Conservation (phyloP, 2,888 invertebrate genomes). For the Oscheius myriophilus region DNA sequence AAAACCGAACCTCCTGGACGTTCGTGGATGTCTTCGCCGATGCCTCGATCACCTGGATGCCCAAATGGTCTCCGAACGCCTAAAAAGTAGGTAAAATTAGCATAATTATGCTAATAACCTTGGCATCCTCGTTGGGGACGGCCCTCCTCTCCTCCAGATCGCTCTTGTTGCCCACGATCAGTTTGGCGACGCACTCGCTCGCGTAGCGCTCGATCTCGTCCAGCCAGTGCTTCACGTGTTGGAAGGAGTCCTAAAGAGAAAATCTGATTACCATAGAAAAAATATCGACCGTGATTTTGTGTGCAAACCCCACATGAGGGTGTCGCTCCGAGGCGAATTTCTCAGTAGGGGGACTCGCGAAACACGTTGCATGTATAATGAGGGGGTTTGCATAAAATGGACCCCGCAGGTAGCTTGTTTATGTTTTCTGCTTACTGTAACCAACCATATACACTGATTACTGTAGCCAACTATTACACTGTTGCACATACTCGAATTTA, state of each 20-base stretch:
- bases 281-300: too few relatives aligned
- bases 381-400: too few relatives aligned
- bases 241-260: constrained; percentile 10
- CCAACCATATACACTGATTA: too few relatives aligned
- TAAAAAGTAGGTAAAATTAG: background rate
- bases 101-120: background rate
- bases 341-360: too few relatives aligned
- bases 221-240: constrained; percentile 6
- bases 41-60: constrained; percentile 9
- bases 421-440: too few relatives aligned
- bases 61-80: constrained; percentile 1
- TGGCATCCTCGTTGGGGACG: constrained; percentile 4
- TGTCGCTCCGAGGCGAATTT: too few relatives aligned
- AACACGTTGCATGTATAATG: too few relatives aligned
- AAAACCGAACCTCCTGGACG: constrained; percentile 9
- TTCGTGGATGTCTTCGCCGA: constrained; percentile 12
- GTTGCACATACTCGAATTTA: too few relatives aligned
- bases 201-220: constrained; percentile 13
- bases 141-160: constrained; percentile 1
- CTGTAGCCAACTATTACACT: too few relatives aligned
- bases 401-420: too few relatives aligned
- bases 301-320: too few relatives aligned
- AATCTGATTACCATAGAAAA: too few relatives aligned
- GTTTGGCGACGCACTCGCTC: constrained; percentile 6
- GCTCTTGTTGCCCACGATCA: constrained; percentile 13